A percentile compares a stretch with the other conserved stretches of the same genome.
These are phyloP conservation scores for Protobothrops flavoviridis DNA, from an alignment of 2,113 vertebrate genomes.

Conservation along the genomic window DNA sequence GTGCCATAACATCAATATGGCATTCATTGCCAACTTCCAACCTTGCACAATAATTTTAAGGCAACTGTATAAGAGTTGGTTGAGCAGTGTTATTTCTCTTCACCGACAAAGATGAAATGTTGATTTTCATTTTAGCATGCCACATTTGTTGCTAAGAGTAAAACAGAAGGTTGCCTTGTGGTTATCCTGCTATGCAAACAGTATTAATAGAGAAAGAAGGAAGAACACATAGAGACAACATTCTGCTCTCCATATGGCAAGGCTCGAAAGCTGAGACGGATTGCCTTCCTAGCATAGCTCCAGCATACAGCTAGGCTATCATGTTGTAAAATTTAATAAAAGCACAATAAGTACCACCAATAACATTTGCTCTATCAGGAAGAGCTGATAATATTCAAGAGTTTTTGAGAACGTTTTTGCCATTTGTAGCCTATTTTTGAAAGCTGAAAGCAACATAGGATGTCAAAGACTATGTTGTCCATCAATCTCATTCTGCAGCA, in stretches of 20 bases:
- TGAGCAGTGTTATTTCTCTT: conserved; percentile 14
- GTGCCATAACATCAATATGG: background rate
- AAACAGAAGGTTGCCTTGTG: conserved; percentile 10
- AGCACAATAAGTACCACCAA: conserved; percentile 37
- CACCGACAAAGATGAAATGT: conserved; percentile 18
- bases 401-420: conserved; percentile 50
- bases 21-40: background rate
- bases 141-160: background rate
- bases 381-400: conserved; percentile 36
- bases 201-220: conserved; percentile 28
- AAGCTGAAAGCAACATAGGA: conserved; percentile 44
- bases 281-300: conserved; percentile 41
- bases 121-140: conserved; percentile 23
- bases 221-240: conserved; percentile 1
- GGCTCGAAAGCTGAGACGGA: conserved; percentile 16
- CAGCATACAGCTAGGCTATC: background rate
- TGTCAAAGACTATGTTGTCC: conserved; percentile 10
- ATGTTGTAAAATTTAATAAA: background rate
- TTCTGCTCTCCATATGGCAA: conserved; percentile 6
- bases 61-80: background rate
- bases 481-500: conserved; percentile 63
- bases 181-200: background rate
- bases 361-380: conserved; percentile 46
- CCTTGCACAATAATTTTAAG: background rate
- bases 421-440: conserved; percentile 46